phyloP scores from a whole-genome alignment of 2,888 invertebrate species.

The Scaptomyza reducta region DNA sequence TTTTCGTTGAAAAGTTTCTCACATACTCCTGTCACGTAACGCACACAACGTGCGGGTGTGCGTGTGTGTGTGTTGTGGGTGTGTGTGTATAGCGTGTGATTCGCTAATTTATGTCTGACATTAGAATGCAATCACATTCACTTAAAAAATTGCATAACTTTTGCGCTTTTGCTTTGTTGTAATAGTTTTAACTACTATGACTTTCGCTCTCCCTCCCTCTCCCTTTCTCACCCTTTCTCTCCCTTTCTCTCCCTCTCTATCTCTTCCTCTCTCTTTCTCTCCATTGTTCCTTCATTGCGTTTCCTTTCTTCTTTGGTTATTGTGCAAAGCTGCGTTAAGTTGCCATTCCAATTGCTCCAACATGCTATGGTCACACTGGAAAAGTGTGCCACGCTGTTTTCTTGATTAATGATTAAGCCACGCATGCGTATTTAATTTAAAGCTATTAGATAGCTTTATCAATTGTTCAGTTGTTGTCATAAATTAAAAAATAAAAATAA shows the following conservation, averaged over 20 bases:
- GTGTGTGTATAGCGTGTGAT: constrained; percentile 42
- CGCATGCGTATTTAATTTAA: background rate
- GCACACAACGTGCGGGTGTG: constrained; percentile 26
- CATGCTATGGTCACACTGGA: constrained; percentile 1
- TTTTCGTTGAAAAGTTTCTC: constrained; percentile 73
- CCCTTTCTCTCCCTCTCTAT: background rate
- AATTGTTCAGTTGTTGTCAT: background rate
- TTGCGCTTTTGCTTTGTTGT: constrained; percentile 46
- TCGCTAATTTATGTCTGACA: constrained; percentile 74
- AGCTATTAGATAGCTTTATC: background rate
- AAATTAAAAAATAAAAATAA: no score
- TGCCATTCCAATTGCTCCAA: constrained; percentile 25
- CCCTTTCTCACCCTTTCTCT: background rate
- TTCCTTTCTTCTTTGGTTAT: background rate
- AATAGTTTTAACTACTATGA: constrained; percentile 21
- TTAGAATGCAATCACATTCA: constrained; percentile 78
- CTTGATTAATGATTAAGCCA: background rate
- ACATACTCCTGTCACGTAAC: constrained; percentile 75
- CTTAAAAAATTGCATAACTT: constrained; percentile 74
- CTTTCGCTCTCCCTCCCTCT: background rate
- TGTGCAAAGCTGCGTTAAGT: constrained; percentile 31
- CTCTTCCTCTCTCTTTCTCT: background rate
- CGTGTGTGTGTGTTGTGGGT: background rate
- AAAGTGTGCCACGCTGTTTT: background rate
- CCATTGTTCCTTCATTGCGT: background rate